Evolutionary conservation across 2,113 vertebrate species (phyloP), one percentile per base, ranked within the genome.

Genomic region (Gasterosteus nipponicus): DNA sequence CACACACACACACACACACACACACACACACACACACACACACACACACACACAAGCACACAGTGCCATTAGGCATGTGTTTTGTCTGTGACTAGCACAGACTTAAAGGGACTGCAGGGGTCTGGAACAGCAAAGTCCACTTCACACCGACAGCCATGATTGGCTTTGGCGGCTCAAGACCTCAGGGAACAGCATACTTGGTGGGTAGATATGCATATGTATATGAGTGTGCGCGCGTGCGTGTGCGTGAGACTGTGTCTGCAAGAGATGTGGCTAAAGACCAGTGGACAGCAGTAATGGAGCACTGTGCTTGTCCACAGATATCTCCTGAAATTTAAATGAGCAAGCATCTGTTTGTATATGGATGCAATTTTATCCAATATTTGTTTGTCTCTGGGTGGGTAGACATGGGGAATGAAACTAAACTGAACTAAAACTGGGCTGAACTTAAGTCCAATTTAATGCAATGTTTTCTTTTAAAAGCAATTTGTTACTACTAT

Each of bases 91-190:
- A 83, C 90, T 86, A 84, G 84, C 77, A 75, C 87, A 76, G 90
- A 87, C 84, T 82, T 73, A 82, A 82, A 84, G 75, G 53, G 84
- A 85, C 87, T 93, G 91, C 89, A 89, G 92, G 89, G 87, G 85
- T 78, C 86, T 92, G 86, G 86, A 87, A 78, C 81, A 75, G 80
- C 77, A 86, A 78, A 82, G 84, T 66, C 86, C 82, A 90, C 86
- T 91, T 92, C 91, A 91, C 89, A 91, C 88, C 73, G 74, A 81
- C 87, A 87, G 75, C 68, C 77, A 87, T 88, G 87, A 92, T 91
- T 92, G 84, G 87, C 82, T 89, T 87, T 88, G 89, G 87, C 84
- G 73, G 87, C 71, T 91, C 68, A 38, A 66, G 56, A 88, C 87
- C 89, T 73, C 86, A 65, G 83, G 22, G 85, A 89, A 81, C 59